A percentile compares a stretch with the other conserved stretches of the same genome.
Evolutionary conservation across 2,888 invertebrate species (phyloP).

Genomic region (Ophonus ardosiacus): DNA sequence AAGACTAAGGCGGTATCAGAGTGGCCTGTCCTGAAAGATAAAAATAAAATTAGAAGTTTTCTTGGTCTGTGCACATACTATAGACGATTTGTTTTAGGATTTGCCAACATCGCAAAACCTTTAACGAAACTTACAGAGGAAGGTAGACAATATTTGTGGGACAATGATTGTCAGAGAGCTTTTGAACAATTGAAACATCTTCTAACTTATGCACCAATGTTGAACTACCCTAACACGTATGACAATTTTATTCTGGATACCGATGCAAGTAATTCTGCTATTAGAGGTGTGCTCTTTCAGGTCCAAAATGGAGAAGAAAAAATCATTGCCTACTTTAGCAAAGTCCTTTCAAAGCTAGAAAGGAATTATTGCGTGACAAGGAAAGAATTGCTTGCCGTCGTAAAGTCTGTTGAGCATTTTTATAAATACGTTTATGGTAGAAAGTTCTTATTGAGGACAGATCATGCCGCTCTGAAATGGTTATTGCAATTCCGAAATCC

Average conservation of each 20-base stretch:
- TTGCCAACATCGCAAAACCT: too few species aligned
- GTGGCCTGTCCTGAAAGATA: too few species aligned
- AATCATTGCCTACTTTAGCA: background rate
- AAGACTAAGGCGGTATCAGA: too few species aligned
- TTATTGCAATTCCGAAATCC: too few species aligned
- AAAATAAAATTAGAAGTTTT: too few species aligned
- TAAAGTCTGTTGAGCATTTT: background rate
- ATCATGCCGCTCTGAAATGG: background rate
- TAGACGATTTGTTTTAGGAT: too few species aligned
- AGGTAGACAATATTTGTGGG: background rate
- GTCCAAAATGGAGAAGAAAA: background rate
- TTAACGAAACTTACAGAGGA: background rate
- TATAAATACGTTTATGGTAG: background rate
- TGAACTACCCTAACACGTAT: background rate
- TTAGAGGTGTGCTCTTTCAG: background rate
- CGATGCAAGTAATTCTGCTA: background rate
- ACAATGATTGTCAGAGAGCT: background rate
- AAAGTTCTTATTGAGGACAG: background rate
- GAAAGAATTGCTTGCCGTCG: too few species aligned
- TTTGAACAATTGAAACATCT: background rate
- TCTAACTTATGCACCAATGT: background rate
- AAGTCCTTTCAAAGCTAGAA: too few species aligned
- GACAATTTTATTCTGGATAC: background rate
- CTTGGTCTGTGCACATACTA: too few species aligned
- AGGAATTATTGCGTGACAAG: too few species aligned